Conservation (phyloP, 1,140 invertebrate species). For the Drosophila biarmipes region DNA sequence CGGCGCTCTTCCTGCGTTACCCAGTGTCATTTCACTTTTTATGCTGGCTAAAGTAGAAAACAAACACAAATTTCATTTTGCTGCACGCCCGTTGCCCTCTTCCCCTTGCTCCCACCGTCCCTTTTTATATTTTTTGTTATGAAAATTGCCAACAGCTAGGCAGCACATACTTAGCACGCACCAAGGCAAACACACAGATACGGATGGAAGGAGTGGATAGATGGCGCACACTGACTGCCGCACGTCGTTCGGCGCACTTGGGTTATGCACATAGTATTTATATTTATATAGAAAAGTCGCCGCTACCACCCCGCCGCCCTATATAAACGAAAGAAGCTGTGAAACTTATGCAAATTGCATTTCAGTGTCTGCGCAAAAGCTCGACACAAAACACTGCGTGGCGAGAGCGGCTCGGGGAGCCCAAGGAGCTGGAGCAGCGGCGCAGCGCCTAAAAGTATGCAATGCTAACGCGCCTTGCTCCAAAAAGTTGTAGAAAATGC, state of each 20-base stretch:
- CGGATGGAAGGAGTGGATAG: constrained; percentile 16
- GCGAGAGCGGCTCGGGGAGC: constrained; percentile 11
- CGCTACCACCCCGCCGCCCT: constrained; percentile 19
- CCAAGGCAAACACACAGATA: constrained; percentile 15
- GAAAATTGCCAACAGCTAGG: constrained; percentile 76
- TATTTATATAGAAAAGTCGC: constrained; percentile 77
- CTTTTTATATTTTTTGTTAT: constrained; percentile 37
- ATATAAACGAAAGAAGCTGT: constrained; percentile 81
- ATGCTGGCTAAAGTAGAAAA: constrained; percentile 55
- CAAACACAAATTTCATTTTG: constrained; percentile 70
- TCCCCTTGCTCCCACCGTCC: constrained; percentile 10
- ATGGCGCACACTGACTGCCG: constrained; percentile 24
- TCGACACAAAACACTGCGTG: constrained; percentile 61
- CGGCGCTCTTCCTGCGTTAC: constrained; percentile 39
- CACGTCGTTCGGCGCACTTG: constrained; percentile 60
- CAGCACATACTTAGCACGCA: constrained; percentile 76
- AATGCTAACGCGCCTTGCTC: constrained; percentile 69
- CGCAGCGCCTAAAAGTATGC: constrained; percentile 74
- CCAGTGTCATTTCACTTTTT: constrained; percentile 58
- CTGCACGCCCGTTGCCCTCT: constrained; percentile 34
- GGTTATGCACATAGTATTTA: constrained; percentile 80
- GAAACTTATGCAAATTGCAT: constrained; percentile 83
- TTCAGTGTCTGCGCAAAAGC: constrained; percentile 80
- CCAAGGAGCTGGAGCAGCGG: constrained; percentile 7
- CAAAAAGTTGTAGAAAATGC: constrained; percentile 77